Conservation (phyloP, 2,888 invertebrate species). For the Nipponacmea schrenckii region DNA sequence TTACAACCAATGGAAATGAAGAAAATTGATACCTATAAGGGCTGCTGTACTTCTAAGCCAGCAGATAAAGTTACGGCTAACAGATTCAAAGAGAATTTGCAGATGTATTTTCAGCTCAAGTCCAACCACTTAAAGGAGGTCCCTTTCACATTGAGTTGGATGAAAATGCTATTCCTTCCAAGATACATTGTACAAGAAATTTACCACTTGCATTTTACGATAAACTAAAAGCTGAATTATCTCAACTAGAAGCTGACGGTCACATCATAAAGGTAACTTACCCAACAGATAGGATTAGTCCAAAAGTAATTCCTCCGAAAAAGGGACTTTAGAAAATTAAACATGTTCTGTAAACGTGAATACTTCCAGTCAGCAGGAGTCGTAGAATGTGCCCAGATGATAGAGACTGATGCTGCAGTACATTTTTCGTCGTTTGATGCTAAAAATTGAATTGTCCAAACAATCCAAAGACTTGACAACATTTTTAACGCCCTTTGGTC, state of each 20-base stretch:
- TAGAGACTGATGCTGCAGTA: neutral
- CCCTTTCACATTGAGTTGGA: neutral
- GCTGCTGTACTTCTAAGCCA: neutral
- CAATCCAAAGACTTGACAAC: neutral
- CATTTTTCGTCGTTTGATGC: neutral
- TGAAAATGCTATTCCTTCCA: neutral
- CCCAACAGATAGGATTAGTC: neutral
- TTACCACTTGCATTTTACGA: neutral
- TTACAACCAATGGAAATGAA: neutral
- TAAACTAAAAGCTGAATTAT: neutral
- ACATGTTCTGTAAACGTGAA: neutral
- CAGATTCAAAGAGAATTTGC: neutral
- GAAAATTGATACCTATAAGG: neutral
- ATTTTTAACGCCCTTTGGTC: neutral
- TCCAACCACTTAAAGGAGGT: neutral
- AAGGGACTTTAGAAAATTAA: slow-evolving; percentile 5
- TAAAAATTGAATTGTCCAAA: neutral
- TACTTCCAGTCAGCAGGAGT: neutral
- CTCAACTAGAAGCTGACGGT: neutral
- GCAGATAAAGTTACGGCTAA: neutral
- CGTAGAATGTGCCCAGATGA: neutral
- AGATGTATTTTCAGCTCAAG: neutral
- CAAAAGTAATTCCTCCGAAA: neutral
- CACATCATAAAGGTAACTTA: neutral
- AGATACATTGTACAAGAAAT: neutral